Conservation (phyloP, 2,113 vertebrate species). For the Eleginops maclovinus region DNA sequence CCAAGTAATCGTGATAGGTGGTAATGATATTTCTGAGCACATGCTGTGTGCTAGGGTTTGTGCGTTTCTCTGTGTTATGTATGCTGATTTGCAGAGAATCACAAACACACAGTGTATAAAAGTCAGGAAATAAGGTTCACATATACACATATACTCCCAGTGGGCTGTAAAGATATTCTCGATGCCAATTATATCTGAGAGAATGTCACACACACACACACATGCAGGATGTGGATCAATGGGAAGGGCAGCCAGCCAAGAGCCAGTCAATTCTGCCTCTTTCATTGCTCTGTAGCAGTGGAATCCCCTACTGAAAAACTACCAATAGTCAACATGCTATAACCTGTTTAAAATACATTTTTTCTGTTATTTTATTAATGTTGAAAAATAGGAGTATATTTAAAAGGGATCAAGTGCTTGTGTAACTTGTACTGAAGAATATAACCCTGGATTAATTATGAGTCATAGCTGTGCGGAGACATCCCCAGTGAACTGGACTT, state of each 20-base stretch:
- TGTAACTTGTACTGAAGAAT: conserved; percentile 6
- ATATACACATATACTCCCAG: conserved; percentile 28
- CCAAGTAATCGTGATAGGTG: conserved; percentile 28
- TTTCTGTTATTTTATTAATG: background rate
- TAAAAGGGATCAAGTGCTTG: background rate
- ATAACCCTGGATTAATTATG: background rate
- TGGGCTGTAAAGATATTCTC: conserved; percentile 44
- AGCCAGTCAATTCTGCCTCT: conserved; percentile 56
- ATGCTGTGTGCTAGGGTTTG: conserved; percentile 2
- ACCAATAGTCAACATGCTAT: conserved; percentile 43
- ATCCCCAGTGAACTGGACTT: background rate
- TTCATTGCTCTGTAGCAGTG: conserved; percentile 17
- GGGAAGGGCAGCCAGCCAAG: conserved; percentile 64
- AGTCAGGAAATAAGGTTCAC: conserved; percentile 21
- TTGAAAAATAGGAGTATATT: background rate
- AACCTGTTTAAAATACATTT: conserved; percentile 27
- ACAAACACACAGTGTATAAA: conserved; percentile 28
- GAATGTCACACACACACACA: conserved; percentile 48
- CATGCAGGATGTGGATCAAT: conserved; percentile 63
- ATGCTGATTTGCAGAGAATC: conserved; percentile 36
- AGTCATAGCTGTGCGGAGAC: conserved; percentile 12
- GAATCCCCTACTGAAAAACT: conserved; percentile 21
- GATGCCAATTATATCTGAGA: conserved; percentile 69
- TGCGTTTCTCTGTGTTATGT: conserved; percentile 12
- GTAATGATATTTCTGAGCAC: conserved; percentile 33